Conservation (phyloP, 2,113 vertebrate genomes). For the Trichomycterus rosablanca region DNA sequence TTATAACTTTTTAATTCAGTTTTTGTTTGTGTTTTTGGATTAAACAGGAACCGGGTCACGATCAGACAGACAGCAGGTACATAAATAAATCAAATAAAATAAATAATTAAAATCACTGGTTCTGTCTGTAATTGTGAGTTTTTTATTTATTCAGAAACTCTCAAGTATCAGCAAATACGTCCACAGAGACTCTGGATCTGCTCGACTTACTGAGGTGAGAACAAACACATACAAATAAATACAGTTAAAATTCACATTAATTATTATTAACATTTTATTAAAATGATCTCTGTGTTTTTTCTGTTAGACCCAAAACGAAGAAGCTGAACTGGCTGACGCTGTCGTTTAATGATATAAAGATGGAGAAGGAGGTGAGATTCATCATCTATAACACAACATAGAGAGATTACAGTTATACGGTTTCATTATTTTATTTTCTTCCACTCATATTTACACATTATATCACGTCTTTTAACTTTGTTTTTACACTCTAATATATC, state of each 20-base stretch:
- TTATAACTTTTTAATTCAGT: no score
- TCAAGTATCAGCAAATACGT: constrained; percentile 38
- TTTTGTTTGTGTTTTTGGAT: no score
- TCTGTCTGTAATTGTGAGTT: no score
- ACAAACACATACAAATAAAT: background rate
- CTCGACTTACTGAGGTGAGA: constrained; percentile 52
- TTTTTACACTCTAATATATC: no score
- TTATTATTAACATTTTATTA: background rate
- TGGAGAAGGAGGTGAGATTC: constrained; percentile 64
- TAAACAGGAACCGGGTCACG: no score
- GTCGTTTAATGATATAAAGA: constrained; percentile 60
- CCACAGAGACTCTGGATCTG: constrained; percentile 55
- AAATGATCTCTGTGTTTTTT: background rate
- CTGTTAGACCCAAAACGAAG: constrained; percentile 50
- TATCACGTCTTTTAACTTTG: no score
- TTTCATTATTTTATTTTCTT: no score
- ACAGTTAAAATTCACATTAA: background rate
- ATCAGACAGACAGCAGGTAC: no score
- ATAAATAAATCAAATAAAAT: no score
- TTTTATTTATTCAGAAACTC: constrained; percentile 27
- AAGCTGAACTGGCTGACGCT: constrained; percentile 69
- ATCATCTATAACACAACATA: background rate
- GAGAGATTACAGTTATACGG: no score
- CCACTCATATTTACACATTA: no score
- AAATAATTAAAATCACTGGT: no score